Conservation (phyloP, 2,113 vertebrate genomes). For the Nesospiza acunhae region DNA sequence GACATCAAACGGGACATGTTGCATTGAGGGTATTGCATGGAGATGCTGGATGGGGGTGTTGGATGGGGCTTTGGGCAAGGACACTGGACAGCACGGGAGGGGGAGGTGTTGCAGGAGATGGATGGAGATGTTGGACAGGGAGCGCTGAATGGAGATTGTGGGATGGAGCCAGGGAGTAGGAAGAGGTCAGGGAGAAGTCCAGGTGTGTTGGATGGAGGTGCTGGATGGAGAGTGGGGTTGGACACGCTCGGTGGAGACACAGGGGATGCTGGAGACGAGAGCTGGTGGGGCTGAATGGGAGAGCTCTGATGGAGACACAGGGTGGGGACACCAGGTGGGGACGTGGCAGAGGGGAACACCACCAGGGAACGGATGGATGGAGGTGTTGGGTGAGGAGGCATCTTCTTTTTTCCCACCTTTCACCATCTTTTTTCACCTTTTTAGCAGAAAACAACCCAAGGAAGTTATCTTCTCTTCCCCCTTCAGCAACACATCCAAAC, state of each 20-base stretch:
- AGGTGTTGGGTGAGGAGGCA: neutral
- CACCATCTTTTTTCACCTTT: neutral
- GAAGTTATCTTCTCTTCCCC: neutral
- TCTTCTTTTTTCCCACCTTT: neutral
- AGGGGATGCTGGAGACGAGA: neutral
- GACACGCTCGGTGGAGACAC: rapidly evolving
- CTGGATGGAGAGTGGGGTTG: neutral
- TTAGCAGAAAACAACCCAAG: neutral
- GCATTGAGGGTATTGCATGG: neutral
- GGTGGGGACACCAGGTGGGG: neutral
- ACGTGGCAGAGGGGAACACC: neutral
- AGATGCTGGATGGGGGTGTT: neutral
- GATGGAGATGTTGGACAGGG: neutral
- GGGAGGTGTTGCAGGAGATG: neutral
- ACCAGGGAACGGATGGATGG: neutral
- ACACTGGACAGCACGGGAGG: neutral
- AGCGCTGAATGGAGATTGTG: rapidly evolving
- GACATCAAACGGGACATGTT: neutral
- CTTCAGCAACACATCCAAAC: neutral
- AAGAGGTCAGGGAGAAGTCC: neutral
- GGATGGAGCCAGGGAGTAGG: neutral
- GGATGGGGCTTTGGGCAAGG: neutral
- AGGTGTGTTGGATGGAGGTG: neutral
- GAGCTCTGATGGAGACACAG: neutral
- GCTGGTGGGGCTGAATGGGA: neutral